Conservation (phyloP, 2,888 invertebrate species). For the Eledona agricola region DNA sequence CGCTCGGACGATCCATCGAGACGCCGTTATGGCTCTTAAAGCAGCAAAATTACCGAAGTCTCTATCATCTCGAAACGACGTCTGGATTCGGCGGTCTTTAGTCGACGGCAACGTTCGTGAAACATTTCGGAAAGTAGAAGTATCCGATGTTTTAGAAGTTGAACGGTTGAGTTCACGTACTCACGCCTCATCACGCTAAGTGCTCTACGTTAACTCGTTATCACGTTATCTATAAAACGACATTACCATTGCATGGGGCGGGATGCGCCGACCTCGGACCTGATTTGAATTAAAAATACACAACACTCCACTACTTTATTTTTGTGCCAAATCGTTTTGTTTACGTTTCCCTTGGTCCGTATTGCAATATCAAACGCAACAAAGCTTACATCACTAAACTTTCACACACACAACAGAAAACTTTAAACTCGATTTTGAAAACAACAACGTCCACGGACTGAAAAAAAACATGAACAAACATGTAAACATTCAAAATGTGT, state of each 20-base stretch:
- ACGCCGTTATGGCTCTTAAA: constrained; percentile 40
- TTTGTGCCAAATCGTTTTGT: no score
- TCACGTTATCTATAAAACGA: constrained; percentile 30
- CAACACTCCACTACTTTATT: not conserved
- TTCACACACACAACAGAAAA: no score
- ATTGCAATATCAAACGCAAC: no score
- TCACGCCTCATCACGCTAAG: constrained; percentile 39
- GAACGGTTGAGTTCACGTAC: constrained; percentile 36
- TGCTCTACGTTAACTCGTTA: constrained; percentile 36
- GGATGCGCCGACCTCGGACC: not conserved
- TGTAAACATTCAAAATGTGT: no score
- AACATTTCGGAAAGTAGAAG: constrained; percentile 34
- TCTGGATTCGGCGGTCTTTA: constrained; percentile 24
- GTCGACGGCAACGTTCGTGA: constrained; percentile 24
- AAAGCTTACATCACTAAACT: no score
- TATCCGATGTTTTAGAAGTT: constrained; percentile 37
- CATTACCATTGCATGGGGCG: constrained; percentile 14
- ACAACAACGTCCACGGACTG: no score
- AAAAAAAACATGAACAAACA: no score
- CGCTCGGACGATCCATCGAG: constrained; percentile 40
- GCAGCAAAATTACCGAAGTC: constrained; percentile 40
- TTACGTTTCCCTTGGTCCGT: no score
- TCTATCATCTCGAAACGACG: constrained; percentile 30
- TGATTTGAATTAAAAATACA: not conserved
- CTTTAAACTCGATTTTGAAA: no score